phyloP scores from a whole-genome alignment of 2,113 vertebrate species.

The Mustela lutreola region DNA sequence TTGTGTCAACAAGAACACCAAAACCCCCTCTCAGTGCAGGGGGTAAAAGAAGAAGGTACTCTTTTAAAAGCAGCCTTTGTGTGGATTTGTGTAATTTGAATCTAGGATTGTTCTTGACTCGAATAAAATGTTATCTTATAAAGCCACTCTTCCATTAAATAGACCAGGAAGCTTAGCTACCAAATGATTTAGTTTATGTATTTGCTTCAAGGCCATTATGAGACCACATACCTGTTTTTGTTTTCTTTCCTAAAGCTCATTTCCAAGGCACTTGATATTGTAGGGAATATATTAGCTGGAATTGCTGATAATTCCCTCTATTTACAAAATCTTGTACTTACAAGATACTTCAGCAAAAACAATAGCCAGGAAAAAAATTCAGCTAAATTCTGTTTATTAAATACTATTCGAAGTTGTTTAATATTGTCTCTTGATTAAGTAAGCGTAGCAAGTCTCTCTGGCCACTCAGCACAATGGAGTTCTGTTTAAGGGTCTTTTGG shows the following conservation, averaged over 20 bases:
- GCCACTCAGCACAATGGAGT: background rate
- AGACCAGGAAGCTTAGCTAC: background rate
- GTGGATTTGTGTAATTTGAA: background rate
- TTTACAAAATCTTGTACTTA: slow-evolving; percentile 32
- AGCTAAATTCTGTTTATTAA: background rate
- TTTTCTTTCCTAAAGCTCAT: slow-evolving; percentile 27
- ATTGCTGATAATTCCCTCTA: background rate
- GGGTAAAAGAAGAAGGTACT: slow-evolving; percentile 96
- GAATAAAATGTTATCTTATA: slow-evolving; percentile 28
- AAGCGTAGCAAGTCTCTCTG: slow-evolving; percentile 1
- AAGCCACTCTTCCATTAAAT: slow-evolving; percentile 35
- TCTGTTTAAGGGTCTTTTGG: slow-evolving; percentile 38
- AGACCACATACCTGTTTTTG: background rate
- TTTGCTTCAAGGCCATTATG: background rate
- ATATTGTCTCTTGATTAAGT: slow-evolving; percentile 19
- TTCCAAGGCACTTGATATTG: background rate
- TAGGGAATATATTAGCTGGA: slow-evolving; percentile 13
- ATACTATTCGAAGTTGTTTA: background rate
- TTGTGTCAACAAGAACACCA: slow-evolving; percentile 97
- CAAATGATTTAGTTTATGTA: background rate
- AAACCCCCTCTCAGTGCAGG: slow-evolving; percentile 92
- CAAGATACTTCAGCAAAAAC: slow-evolving; percentile 30
- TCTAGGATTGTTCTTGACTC: background rate
- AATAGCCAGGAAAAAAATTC: background rate
- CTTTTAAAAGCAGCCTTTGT: slow-evolving; percentile 45